Conservation (phyloP, 2,113 vertebrate genomes). For the Thymallus thymallus region DNA sequence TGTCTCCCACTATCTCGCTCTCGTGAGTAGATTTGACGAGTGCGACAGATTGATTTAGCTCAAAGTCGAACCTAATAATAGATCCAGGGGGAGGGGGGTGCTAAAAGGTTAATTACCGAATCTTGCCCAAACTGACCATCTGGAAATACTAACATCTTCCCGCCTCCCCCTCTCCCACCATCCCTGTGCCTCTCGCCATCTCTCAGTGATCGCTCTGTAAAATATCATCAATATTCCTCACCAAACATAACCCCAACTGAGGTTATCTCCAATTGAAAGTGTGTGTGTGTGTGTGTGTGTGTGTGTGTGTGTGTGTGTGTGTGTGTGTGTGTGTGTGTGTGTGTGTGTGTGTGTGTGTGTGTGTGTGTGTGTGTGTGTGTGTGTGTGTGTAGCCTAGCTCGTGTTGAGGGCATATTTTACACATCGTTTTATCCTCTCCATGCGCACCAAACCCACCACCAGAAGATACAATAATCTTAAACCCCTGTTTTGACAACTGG, state of each 20-base stretch:
- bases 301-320: too few species aligned
- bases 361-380: too few species aligned
- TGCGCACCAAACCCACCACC: too few species aligned
- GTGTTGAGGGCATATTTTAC: too few species aligned
- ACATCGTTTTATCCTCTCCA: too few species aligned
- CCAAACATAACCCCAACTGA: neutral
- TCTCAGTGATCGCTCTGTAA: too few species aligned
- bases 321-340: too few species aligned
- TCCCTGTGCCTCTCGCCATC: neutral
- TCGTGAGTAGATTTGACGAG: constrained; percentile 21
- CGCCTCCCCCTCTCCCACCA: constrained; percentile 18
- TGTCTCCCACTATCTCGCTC: constrained; percentile 2
- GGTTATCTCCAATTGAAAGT: neutral
- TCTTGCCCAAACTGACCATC: constrained; percentile 58
- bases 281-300: too few species aligned
- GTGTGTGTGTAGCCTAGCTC: too few species aligned
- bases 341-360: too few species aligned
- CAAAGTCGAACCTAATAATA: constrained; percentile 38
- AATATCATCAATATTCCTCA: neutral
- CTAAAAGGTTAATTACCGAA: constrained; percentile 64
- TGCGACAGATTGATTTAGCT: constrained; percentile 51
- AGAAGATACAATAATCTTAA: too few species aligned
- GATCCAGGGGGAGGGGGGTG: constrained; percentile 31
- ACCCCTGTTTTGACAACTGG: too few species aligned
- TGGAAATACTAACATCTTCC: constrained; percentile 29